These are phyloP conservation scores for Drosophila repleta DNA, from an alignment of 1,140 invertebrate genomes.

Conservation along the genomic window DNA sequence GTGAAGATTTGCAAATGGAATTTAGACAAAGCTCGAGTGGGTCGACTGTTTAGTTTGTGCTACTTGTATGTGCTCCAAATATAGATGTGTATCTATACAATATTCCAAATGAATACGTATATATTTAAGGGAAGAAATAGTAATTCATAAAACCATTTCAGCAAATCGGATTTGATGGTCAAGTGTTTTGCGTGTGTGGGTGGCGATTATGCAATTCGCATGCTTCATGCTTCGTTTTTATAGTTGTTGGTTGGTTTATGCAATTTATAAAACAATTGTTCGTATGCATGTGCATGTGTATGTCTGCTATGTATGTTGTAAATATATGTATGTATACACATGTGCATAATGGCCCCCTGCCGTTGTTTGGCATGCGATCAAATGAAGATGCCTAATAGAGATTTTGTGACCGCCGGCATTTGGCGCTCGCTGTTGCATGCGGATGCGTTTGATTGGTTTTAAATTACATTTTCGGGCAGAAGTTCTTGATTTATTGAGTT, in stretches of 20 bases:
- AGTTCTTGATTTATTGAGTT: constrained; percentile 37
- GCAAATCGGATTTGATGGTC: constrained; percentile 29
- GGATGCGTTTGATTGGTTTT: constrained; percentile 72
- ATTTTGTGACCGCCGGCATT: constrained; percentile 63
- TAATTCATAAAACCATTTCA: background rate
- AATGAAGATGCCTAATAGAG: constrained; percentile 55
- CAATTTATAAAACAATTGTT: constrained; percentile 34
- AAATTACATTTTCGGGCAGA: constrained; percentile 58
- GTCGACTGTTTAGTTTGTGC: background rate
- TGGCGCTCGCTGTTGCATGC: constrained; percentile 54
- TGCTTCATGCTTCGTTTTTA: constrained; percentile 20
- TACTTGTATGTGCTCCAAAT: background rate
- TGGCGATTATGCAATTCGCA: constrained; percentile 8
- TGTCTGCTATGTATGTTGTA: background rate
- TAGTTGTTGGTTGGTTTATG: constrained; percentile 32
- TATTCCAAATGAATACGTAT: no score
- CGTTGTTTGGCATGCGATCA: constrained; percentile 15
- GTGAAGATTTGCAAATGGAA: constrained; percentile 10
- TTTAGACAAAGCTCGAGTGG: background rate
- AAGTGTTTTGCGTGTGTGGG: constrained; percentile 8
- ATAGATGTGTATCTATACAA: background rate
- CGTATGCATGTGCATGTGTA: no score
- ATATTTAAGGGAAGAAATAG: background rate
- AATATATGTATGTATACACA: background rate
- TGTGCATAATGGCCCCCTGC: constrained; percentile 5